Evolutionary conservation across 2,113 vertebrate genomes (phyloP).

Genomic region (Perca flavescens): DNA sequence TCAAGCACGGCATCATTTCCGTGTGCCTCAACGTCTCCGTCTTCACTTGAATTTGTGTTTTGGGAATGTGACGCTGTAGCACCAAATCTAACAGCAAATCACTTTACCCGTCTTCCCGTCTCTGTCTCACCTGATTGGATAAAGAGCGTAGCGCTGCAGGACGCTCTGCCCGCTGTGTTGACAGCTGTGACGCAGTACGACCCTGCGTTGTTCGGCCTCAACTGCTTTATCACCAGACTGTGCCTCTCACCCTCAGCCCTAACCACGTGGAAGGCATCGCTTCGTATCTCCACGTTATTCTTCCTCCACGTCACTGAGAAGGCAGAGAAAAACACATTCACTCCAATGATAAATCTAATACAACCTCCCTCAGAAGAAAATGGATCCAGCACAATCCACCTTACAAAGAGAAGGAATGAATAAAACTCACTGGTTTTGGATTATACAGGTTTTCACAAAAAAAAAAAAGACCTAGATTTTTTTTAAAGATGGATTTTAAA

Average conservation of each 20-base stretch:
- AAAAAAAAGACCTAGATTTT: not conserved
- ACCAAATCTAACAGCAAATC: not conserved
- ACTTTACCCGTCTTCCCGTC: not conserved
- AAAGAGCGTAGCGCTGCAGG: conserved; percentile 86
- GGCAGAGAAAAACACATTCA: conserved; percentile 16
- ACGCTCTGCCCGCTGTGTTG: conserved; percentile 86
- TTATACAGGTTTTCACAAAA: not conserved
- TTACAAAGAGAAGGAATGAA: conserved; percentile 1
- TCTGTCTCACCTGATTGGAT: conserved; percentile 86
- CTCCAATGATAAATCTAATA: conserved; percentile 3
- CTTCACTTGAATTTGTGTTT: conserved; percentile 2
- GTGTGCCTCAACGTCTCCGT: not conserved
- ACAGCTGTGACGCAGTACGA: conserved; percentile 87
- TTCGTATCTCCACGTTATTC: conserved; percentile 82
- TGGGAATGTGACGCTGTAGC: conserved; percentile 6
- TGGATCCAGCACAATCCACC: conserved; percentile 18
- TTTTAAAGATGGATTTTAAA: not conserved
- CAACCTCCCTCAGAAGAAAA: conserved; percentile 24
- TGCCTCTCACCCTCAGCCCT: conserved; percentile 87
- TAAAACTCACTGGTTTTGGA: not conserved
- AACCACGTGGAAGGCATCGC: conserved; percentile 80
- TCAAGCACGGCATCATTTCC: conserved; percentile 4
- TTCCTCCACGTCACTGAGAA: conserved; percentile 89
- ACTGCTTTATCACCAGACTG: conserved; percentile 87
- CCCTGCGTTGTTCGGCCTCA: conserved; percentile 83